Evolutionary conservation across 2,797 vertebrate species (phyloP), one percentile per base, ranked within the genome.

Genomic region (Schizopygopsis malacanthus): DNA sequence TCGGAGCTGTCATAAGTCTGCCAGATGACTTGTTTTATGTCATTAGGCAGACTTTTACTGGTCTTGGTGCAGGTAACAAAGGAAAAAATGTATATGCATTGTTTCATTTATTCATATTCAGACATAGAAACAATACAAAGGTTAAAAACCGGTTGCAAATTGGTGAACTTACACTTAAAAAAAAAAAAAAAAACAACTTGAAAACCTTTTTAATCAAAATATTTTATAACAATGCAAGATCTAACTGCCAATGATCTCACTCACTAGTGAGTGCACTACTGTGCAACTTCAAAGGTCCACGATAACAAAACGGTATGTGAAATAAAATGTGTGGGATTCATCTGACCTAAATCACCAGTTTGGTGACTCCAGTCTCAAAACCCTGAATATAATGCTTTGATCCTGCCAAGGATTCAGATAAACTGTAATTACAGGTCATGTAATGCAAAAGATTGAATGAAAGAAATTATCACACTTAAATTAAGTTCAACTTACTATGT

Each of bases 391-490:
- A 77, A 73, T 37, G 25, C 25, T 63, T 75, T 63, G 39, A 78
- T 65, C 73, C 47, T 84, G 63, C 75, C 61, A 78, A 70, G 37
- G 70, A 69, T 54, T 56, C 37, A 43, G 47, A 56, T 78, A 4
- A 70, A 56, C 22, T 56, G 0, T 56, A 69, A 84, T 56, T 70
- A 70, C 37, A 37, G 50, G 20, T 20, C 41, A 63, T 54, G 54
- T 54, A 78, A 54, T 52, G 43, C 37, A 50, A 41, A 50, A 39
- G 82, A 75, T 7, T n/a, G 39, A 75, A 63, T 47, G 41, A 83
- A 56, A 71, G 15, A 59, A 82, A 82, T 45, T 37, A 33, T 61
- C 25, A 33, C 81, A 47, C 18, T 54, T 45, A 73, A 73, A 76
- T 52, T 6, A 20, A 16, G 20, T 65, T 83, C 11, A 75, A 63